phyloP scores from a whole-genome alignment of 2,888 invertebrate species.

The Agriotes lineatus region DNA sequence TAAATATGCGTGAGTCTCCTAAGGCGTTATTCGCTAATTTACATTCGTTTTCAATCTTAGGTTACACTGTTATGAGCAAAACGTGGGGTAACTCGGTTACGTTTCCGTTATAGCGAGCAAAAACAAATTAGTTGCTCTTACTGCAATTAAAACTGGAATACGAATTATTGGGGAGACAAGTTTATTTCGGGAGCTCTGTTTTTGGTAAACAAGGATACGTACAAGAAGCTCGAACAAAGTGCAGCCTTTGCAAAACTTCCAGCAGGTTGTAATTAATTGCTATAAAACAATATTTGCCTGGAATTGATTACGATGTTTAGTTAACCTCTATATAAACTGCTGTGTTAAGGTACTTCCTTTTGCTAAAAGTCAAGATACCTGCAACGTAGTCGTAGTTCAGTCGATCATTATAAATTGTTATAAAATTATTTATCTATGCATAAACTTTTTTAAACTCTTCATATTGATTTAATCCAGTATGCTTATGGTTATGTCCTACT shows the following conservation, averaged over 20 bases:
- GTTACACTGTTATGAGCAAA: neutral
- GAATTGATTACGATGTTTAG: too few species aligned
- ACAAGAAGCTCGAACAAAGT: neutral
- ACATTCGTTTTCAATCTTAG: conserved; percentile 9
- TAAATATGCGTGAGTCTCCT: conserved; percentile 8
- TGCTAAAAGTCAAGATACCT: too few species aligned
- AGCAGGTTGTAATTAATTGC: neutral
- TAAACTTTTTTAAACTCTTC: too few species aligned
- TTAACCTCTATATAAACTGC: too few species aligned
- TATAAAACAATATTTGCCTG: neutral
- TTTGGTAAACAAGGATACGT: conserved; percentile 7
- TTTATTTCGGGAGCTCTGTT: neutral
- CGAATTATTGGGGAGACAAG: neutral
- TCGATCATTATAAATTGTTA: too few species aligned
- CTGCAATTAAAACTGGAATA: conserved; percentile 8
- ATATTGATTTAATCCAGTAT: too few species aligned
- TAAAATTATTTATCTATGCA: too few species aligned
- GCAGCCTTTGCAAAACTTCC: neutral
- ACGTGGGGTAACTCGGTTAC: neutral
- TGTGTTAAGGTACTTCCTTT: too few species aligned
- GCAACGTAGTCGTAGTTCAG: too few species aligned
- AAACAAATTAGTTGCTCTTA: conserved; percentile 14
- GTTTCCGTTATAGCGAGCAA: conserved; percentile 1
- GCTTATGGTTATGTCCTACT: too few species aligned
- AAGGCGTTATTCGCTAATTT: conserved; percentile 4